Evolutionary conservation across 1,140 invertebrate genomes (phyloP).

Genomic region (honey bee (Apis mellifera)): Amel_HAv3.1 CM009934.2:9944501-9945000

Average conservation of each 20-base stretch:
- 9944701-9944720: conserved; percentile 22
- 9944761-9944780: conserved; percentile 38
- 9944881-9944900: conserved; percentile 49
- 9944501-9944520: too few species aligned
- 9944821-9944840: conserved; percentile 68
- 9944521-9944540: too few species aligned
- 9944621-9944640: too few species aligned
- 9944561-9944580: too few species aligned
- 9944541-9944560: too few species aligned
- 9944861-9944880: conserved; percentile 37
- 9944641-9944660: too few species aligned
- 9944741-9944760: conserved; percentile 32
- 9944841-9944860: conserved; percentile 56
- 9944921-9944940: conserved; percentile 57
- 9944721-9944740: conserved; percentile 17
- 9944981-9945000: conserved; percentile 60
- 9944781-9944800: conserved; percentile 41
- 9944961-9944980: conserved; percentile 54
- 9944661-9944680: background rate
- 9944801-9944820: conserved; percentile 70
- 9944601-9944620: too few species aligned
- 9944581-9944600: too few species aligned
- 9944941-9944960: conserved; percentile 69
- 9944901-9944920: conserved; percentile 49
- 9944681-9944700: background rate